Conservation (phyloP, 2,113 vertebrate genomes). For the Todiramphus chloris region DNA sequence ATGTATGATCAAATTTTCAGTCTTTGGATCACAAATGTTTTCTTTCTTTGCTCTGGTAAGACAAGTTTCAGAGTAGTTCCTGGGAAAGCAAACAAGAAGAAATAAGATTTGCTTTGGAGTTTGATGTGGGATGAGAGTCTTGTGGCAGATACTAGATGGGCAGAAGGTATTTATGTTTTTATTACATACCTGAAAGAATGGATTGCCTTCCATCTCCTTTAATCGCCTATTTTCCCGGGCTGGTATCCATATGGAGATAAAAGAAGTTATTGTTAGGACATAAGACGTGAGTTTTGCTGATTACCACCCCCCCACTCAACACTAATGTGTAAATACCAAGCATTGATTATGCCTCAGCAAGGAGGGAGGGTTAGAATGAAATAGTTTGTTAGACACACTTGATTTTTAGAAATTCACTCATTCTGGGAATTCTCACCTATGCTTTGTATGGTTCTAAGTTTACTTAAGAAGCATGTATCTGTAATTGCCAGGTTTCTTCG, state of each 20-base stretch:
- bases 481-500: not conserved
- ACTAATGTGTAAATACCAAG: not conserved
- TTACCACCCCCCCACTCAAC: not conserved
- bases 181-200: not conserved
- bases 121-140: not conserved
- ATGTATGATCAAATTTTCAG: conserved; percentile 31
- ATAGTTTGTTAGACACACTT: not conserved
- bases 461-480: not conserved
- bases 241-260: not conserved
- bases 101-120: not conserved
- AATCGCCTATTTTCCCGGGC: not conserved
- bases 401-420: not conserved
- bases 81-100: not conserved
- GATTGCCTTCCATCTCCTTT: not conserved
- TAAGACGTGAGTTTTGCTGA: not conserved
- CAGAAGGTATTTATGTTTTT: not conserved
- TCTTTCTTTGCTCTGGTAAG: not conserved
- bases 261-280: not conserved
- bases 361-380: not conserved
- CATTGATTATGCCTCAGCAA: not conserved
- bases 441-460: not conserved
- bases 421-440: not conserved
- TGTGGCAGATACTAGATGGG: not conserved
- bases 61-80: not conserved
- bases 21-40: not conserved